Base-by-base conservation (phyloP, 1,140 invertebrate species). In the Pachyrhynchus sulphureomaculatus region DNA sequence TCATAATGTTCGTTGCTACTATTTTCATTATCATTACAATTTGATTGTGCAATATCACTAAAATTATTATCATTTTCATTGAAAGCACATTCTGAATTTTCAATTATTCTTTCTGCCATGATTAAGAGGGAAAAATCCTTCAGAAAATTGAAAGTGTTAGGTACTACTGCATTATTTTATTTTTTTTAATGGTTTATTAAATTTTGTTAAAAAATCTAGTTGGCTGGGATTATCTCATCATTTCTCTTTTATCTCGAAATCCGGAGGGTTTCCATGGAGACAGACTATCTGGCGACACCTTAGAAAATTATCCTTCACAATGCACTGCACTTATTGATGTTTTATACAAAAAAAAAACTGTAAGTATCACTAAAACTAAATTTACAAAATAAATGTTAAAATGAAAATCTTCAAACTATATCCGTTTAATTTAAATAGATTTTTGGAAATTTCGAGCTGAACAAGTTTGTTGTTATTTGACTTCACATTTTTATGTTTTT, bases 251-350 rank as follows among this genome's bases (percentile, higher is more conserved):
- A n/a, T 44, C 12, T 12, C n/a, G 12, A 29, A 10, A 20, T 44
- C 21, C 41, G 4, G 17, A 18, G 18, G 6, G 54, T 57, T 57
- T 36, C 54, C 54, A 57, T 57, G 44, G 54, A 36, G 41, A 57
- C 54, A 57, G 54, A 57, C 54, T 47, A 42, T 57, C 32, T 57
- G 54, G 54, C 54, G 54, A 57, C 54, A 53, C 23, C 12, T 24
- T 47, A 41, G 37, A 41, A 41, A 41, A 29, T 29, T 29, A 10
- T 29, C 26, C 26, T n/a, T n/a, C n/a, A n/a, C n/a, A 29, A 6
- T 29, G 26, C 26, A 29, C 12, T 29, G 26, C 26, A 29, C 26
- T 29, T 29, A 29, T 29, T 2, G 26, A 10, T 29, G 2, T 9
- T 29, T 29, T 29, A 29, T 9, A 2, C 8, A 29, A 29, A 29